phyloP scores from a whole-genome alignment of 2,888 invertebrate species.

The Eupsilia transversa region DNA sequence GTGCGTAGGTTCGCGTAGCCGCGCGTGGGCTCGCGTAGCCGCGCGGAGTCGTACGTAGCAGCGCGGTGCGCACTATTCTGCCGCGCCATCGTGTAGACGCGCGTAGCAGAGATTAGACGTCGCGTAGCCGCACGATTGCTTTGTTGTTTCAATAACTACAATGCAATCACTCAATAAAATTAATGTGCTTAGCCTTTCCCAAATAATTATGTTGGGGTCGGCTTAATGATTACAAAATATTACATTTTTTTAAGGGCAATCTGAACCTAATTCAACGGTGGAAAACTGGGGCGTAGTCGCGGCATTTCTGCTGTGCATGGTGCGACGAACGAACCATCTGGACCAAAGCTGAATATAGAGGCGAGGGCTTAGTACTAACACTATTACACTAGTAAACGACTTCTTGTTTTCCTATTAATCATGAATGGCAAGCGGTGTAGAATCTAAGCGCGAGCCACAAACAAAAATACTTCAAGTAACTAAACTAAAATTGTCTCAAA shows the following conservation, averaged over 20 bases:
- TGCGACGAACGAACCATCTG: not conserved
- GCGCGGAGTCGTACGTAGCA: not conserved
- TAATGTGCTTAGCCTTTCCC: no score
- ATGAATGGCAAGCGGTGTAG: not conserved
- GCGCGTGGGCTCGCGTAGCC: slow-evolving; percentile 2
- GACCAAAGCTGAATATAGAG: not conserved
- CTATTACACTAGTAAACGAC: not conserved
- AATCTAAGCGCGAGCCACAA: not conserved
- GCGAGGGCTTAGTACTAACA: not conserved
- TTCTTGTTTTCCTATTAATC: not conserved
- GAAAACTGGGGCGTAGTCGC: not conserved
- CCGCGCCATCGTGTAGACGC: not conserved
- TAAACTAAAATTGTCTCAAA: not conserved
- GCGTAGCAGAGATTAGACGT: not conserved
- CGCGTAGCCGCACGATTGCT: not conserved
- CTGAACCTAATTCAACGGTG: no score
- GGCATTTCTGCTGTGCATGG: not conserved
- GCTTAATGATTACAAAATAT: no score
- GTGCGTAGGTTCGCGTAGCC: not conserved
- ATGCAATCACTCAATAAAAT: not conserved
- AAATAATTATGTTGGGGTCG: no score
- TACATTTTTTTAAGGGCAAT: no score
- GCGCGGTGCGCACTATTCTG: not conserved
- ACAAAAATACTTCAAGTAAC: not conserved
- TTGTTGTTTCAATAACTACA: not conserved